A percentile compares a stretch with the other conserved stretches of the same genome.
Conservation (phyloP, 2,888 invertebrate species). For the Rambutsinella grinnellia region DNA sequence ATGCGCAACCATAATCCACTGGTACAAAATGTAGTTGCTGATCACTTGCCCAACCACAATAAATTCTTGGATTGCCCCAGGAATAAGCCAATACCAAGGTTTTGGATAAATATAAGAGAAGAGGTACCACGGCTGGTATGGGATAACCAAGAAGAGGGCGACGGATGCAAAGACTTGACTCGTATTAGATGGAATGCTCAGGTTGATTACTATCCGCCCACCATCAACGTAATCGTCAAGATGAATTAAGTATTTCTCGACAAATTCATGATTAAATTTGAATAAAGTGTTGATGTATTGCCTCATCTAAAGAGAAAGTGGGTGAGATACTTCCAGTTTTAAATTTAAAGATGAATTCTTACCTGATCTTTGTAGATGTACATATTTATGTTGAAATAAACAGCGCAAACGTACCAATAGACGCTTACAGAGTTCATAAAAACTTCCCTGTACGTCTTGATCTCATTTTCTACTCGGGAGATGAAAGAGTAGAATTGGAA, state of each 20-base stretch:
- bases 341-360: neutral
- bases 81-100: conserved; percentile 55
- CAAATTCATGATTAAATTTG: conserved; percentile 23
- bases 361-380: conserved; percentile 38
- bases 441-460: conserved; percentile 34
- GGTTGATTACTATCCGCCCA: conserved; percentile 33
- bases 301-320: conserved; percentile 15
- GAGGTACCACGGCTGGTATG: conserved; percentile 54
- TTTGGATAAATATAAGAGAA: conserved; percentile 50
- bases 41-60: conserved; percentile 46
- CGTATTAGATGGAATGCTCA: conserved; percentile 43
- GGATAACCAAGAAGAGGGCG: conserved; percentile 37
- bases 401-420: conserved; percentile 41
- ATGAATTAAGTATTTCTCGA: conserved; percentile 35
- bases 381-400: conserved; percentile 40
- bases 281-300: conserved; percentile 48
- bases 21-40: conserved; percentile 29
- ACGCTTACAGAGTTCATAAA: conserved; percentile 48
- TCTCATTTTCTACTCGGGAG: conserved; percentile 14
- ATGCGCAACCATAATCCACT: conserved; percentile 49
- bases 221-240: conserved; percentile 34
- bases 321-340: neutral
- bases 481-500: conserved; percentile 45
- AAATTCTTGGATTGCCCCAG: conserved; percentile 55
- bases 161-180: conserved; percentile 42